Conservation (phyloP, 2,797 vertebrate species). For the Lemur catta region DNA sequence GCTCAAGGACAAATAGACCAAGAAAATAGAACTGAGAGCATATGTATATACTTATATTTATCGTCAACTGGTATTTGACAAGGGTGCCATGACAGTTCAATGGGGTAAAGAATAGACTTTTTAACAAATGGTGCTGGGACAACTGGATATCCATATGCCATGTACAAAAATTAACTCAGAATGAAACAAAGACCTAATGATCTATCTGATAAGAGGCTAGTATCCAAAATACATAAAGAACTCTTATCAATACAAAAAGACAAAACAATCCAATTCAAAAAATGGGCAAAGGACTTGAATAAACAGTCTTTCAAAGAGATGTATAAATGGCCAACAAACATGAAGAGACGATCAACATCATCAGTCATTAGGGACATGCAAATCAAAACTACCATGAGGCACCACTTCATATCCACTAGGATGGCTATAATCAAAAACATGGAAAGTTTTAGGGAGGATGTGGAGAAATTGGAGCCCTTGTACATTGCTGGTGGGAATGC, state of each 20-base stretch:
- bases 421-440: neutral
- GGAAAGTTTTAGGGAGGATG: neutral
- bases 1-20: neutral
- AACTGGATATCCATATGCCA: no score
- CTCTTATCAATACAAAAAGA: neutral
- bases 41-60: neutral
- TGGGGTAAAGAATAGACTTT: neutral
- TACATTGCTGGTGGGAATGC: neutral
- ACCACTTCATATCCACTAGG: neutral
- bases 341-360: neutral
- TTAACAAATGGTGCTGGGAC: neutral
- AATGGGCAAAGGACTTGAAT: neutral
- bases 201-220: neutral
- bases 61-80: neutral
- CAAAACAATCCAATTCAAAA: neutral
- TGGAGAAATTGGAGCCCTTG: neutral
- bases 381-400: neutral
- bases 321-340: neutral
- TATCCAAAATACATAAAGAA: neutral
- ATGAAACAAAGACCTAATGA: neutral
- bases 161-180: neutral
- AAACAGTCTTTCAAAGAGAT: neutral
- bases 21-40: neutral
- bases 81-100: neutral
- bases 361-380: neutral